Evolutionary conservation across 35 echinoderm and acorn worm species (phyloP).

Genomic region (Apostichopus californicus): DNA sequence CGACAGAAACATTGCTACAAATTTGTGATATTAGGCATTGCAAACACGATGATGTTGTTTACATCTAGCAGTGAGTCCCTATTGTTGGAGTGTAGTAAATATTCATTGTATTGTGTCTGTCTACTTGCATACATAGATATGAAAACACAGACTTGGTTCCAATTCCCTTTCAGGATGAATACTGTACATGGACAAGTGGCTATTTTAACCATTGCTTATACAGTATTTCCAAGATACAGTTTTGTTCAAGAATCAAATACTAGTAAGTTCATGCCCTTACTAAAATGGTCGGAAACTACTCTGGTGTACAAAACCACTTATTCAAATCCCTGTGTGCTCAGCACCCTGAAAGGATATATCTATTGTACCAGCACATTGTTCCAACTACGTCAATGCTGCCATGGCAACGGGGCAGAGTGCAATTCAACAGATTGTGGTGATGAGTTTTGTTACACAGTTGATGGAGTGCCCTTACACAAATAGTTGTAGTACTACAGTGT

Average conservation of each 20-base stretch:
- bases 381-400: constrained; percentile 46
- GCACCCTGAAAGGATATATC: constrained; percentile 28
- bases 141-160: too few species aligned
- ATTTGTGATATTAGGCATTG: too few species aligned
- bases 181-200: too few species aligned
- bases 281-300: not conserved
- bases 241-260: not conserved
- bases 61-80: too few species aligned
- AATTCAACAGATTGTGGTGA: not conserved
- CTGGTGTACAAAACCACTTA: constrained; percentile 42
- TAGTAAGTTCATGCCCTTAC: constrained; percentile 23
- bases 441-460: constrained; percentile 5
- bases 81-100: too few species aligned
- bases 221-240: too few species aligned
- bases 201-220: too few species aligned
- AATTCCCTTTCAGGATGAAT: too few species aligned
- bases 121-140: too few species aligned
- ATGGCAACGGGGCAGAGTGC: constrained; percentile 46
- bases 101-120: too few species aligned
- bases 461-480: constrained; percentile 12
- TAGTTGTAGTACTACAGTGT: not conserved
- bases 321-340: constrained; percentile 30
- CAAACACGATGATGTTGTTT: too few species aligned
- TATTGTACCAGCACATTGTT: constrained; percentile 38
- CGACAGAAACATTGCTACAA: too few species aligned